These are phyloP conservation scores for Tinamus major DNA, from an alignment of 2,797 vertebrate species.

Conservation along the genomic window DNA sequence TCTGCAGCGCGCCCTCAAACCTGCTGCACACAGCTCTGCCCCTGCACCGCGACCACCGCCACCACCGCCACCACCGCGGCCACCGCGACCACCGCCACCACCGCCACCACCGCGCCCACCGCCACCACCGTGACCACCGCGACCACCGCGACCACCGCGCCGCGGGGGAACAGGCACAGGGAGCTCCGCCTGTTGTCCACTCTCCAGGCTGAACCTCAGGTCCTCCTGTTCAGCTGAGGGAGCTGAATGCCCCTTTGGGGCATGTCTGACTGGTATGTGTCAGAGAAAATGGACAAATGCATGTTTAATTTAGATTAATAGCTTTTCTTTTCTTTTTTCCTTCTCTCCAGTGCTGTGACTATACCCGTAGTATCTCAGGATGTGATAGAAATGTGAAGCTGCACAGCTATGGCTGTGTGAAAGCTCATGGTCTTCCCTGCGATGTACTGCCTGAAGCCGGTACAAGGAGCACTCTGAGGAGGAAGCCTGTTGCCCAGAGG, in stretches of 20 bases:
- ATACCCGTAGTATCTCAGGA: neutral
- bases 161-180: neutral
- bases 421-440: neutral
- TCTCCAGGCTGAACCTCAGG: too few relatives aligned
- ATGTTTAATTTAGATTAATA: neutral
- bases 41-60: neutral
- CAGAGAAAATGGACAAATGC: neutral
- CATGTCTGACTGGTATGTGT: neutral
- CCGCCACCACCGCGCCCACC: too few relatives aligned
- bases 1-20: neutral
- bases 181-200: neutral
- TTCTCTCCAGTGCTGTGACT: neutral
- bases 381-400: neutral
- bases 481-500: neutral
- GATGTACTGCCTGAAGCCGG: neutral
- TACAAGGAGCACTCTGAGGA: neutral
- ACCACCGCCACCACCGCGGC: too few relatives aligned
- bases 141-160: neutral
- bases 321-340: neutral
- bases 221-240: neutral
- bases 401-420: rapidly evolving
- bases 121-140: too few relatives aligned
- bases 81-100: too few relatives aligned
- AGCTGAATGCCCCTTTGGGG: neutral
- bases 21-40: neutral